Conservation (phyloP, 2,888 invertebrate genomes). For the Drosophila conformis region DNA sequence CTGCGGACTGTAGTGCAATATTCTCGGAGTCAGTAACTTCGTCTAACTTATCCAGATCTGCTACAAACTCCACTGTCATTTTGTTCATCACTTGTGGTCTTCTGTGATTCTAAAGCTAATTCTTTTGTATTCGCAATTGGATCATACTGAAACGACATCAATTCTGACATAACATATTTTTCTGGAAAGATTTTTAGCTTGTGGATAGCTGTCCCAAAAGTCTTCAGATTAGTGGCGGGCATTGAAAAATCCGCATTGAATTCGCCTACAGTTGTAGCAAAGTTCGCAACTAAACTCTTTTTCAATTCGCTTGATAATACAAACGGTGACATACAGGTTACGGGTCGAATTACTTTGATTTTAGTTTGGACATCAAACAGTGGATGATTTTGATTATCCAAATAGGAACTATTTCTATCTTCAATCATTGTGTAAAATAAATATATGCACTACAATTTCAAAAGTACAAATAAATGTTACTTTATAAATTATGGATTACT, state of each 20-base stretch:
- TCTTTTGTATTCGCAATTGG: not conserved
- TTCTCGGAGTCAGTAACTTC: not conserved
- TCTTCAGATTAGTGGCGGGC: conserved; percentile 8
- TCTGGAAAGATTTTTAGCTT: conserved; percentile 17
- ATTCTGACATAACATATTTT: conserved; percentile 12
- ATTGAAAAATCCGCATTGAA: conserved; percentile 20
- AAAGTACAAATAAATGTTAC: not conserved
- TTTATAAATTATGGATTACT: conserved; percentile 24
- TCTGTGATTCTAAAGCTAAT: not conserved
- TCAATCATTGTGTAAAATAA: conserved; percentile 32
- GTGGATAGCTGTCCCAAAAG: conserved; percentile 1
- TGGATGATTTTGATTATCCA: conserved; percentile 1
- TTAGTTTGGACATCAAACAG: conserved; percentile 18
- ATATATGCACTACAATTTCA: conserved; percentile 19
- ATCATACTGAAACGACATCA: conserved; percentile 18
- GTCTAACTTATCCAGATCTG: not conserved
- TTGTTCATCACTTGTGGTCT: not conserved
- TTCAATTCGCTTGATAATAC: conserved; percentile 15
- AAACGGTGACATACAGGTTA: not conserved
- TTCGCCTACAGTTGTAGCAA: not conserved
- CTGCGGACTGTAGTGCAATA: not conserved
- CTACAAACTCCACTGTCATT: not conserved
- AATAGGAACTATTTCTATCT: not conserved
- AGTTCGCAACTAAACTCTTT: not conserved
- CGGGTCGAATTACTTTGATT: not conserved